Base-by-base conservation (phyloP, 2,888 invertebrate species). In the Macaria liturata region DNA sequence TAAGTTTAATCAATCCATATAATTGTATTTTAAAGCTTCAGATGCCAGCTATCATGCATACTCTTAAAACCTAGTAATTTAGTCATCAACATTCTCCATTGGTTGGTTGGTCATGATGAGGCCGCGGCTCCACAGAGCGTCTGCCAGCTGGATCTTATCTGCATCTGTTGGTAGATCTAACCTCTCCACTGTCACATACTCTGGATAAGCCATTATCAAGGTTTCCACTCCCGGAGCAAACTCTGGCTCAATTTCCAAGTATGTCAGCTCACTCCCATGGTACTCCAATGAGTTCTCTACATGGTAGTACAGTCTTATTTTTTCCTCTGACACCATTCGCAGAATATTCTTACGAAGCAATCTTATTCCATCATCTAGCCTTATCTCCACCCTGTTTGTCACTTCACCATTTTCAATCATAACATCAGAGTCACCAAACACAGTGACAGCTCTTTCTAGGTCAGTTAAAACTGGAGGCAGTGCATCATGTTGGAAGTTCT, bases 251-350 rank as follows among this genome's bases (percentile, higher is more conserved):
- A 98, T 93, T 78, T 97, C 97, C 61, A 98, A 82, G 65, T 71
- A 91, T 9, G 84, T 74, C 77, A 93, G 95, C 39, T 97, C 97
- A 77, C 94, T 95, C 40, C 95, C 97, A 77, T 97, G 97, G 78
- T 97, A 98, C 70, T 96, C 95, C 64, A 96, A 93, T 0, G 96
- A 95, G 84, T 99, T 99, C 75, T 98, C 97, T 46, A 95, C 91
- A 65, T 95, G 95, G 83, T 97, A 97, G 84, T 97, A 98, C 39
- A 98, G 74, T 49, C 94, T 93, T 30, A 95, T 84, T 0, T 70
- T 59, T 5, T 93, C 94, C 73, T 96, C 96, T 31, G 92, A 83
- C 0, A 96, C 94, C 72, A 97, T 84, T 62, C 86, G 91, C 74
- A 62, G 93, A 92, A 81, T 94, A 92, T 75, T 94, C 86, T 80